Evolutionary conservation across 2,888 invertebrate species (phyloP), one percentile per base, ranked within the genome.

Genomic region (Cheiracanthium punctorium): DNA sequence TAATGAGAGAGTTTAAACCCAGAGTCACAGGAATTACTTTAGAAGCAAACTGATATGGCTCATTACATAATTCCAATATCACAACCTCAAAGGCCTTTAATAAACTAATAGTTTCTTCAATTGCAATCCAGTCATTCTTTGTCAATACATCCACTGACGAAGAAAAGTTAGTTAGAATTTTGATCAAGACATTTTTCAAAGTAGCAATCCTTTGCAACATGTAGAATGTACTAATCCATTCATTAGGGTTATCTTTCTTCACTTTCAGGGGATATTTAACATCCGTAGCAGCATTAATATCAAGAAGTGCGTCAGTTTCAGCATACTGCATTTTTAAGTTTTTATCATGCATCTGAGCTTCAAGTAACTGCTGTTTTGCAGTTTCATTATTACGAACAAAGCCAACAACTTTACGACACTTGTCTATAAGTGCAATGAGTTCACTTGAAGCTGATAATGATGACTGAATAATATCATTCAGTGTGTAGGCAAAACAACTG

Each of bases 121-220:
- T 81, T 2, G 87, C 87, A 48, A 65, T 76, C 87, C 87, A 87
- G 32, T 87, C 87, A 30, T 52, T 81, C 32, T 81, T 75, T 12
- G 87, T 80, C 0, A 87, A 41, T 2, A 65, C 28, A 4, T 76
- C 76, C 37, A 87, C 43, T 14, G 80, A 74, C n/a, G 71, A 30
- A 8, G 87, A 43, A 33, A 87, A 79, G 30, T 67, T 72, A 10
- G 24, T 28, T 0, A 87, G 48, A 8, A 87, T 32, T 69, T 74
- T 80, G 7, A 33, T 77, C 29, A 87, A 37, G 0, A 87, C 87
- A 52, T 81, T 81, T 32, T 81, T 80, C 37, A 87, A 73, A 24
- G 87, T 87, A n/a, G 80, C 69, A 65, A 87, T 87, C 30, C 87
- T 76, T 17, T 87, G 87, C 5, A 87, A 48, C 87, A 87, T 87